These are phyloP conservation scores for Spea hammondii DNA, from an alignment of 2,797 vertebrate species.

Conservation along the genomic window DNA sequence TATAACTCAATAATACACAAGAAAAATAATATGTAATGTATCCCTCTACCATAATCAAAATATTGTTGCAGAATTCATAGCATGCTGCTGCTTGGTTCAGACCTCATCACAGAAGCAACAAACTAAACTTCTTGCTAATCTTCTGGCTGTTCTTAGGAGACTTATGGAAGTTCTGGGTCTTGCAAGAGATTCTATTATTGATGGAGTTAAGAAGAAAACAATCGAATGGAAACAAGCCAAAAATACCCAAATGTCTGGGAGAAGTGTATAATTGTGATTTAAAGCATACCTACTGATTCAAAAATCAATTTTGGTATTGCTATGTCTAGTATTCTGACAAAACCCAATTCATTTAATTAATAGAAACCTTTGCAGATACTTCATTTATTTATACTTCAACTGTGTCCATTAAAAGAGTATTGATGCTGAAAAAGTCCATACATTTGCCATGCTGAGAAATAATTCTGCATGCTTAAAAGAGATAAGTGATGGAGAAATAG, in stretches of 20 bases:
- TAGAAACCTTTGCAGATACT: constrained; percentile 45
- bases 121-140: not conserved
- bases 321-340: constrained; percentile 45
- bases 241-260: constrained; percentile 34
- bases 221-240: constrained; percentile 23
- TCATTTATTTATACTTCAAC: constrained; percentile 50
- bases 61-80: no score
- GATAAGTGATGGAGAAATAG: constrained; percentile 27
- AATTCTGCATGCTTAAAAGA: constrained; percentile 39
- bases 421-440: constrained; percentile 45
- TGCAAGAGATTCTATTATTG: not conserved
- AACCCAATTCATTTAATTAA: constrained; percentile 48
- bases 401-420: constrained; percentile 51
- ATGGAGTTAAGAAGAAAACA: constrained; percentile 33
- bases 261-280: constrained; percentile 47
- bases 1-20: no score
- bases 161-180: not conserved
- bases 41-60: no score
- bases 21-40: no score
- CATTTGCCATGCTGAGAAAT: constrained; percentile 42
- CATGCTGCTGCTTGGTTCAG: no score
- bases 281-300: constrained; percentile 44
- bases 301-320: constrained; percentile 47
- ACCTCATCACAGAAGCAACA: no score
- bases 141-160: not conserved